Percentiles rank a stretch among this genome's conserved stretches.
Evolutionary conservation across 2,888 invertebrate genomes (phyloP).

Genomic region (Pollenia griseotomentosa): DNA sequence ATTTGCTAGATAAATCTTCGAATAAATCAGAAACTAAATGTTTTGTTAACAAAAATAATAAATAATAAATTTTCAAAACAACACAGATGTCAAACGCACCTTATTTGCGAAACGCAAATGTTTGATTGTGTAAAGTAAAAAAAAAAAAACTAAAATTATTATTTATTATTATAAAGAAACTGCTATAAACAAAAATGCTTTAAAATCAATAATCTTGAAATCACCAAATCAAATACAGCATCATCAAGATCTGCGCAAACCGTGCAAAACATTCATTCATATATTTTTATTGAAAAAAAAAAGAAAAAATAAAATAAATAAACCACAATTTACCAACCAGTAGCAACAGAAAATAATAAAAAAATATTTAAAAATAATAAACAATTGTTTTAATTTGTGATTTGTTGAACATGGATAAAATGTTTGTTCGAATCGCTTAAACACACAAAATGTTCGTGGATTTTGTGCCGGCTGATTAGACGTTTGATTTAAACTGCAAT

Average conservation of each 20-base stretch:
- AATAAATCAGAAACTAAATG: conserved; percentile 60
- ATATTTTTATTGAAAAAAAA: not conserved
- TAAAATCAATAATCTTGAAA: conserved; percentile 43
- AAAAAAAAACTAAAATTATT: not conserved
- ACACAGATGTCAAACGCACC: conserved; percentile 67
- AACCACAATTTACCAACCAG: conserved; percentile 31
- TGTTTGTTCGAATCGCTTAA: conserved; percentile 33
- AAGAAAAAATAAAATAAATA: not conserved
- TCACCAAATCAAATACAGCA: not conserved
- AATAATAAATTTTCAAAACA: conserved; percentile 55
- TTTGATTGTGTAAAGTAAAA: not conserved
- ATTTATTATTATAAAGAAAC: conserved; percentile 44
- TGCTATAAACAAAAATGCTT: not conserved
- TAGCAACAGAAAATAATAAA: conserved; percentile 40
- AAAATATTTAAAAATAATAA: conserved; percentile 51
- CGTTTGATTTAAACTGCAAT: conserved; percentile 22
- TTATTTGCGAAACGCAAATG: conserved; percentile 42
- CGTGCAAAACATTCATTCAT: conserved; percentile 12
- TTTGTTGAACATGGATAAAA: conserved; percentile 54
- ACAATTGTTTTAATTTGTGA: conserved; percentile 49
- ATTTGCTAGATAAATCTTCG: conserved; percentile 56
- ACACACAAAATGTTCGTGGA: not conserved
- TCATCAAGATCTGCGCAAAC: conserved; percentile 13
- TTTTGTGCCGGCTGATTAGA: conserved; percentile 15
- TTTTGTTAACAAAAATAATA: conserved; percentile 14